Evolutionary conservation across 2,888 invertebrate genomes (phyloP).

Genomic region (Phoenoteleia sp.): DNA sequence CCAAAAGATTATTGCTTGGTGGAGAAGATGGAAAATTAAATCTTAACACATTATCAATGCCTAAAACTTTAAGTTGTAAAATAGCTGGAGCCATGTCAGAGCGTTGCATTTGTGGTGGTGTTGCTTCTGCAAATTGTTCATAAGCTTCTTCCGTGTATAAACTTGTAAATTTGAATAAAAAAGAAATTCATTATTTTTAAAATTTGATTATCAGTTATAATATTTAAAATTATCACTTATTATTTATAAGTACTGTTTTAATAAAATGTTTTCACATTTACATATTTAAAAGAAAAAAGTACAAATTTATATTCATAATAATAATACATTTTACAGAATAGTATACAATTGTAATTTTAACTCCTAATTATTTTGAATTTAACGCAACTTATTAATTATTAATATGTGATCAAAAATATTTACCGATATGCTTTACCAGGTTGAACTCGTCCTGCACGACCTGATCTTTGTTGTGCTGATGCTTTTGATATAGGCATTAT

Average conservation of each 20-base stretch:
- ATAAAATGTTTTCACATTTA: no score
- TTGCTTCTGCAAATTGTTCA: constrained; percentile 90
- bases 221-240: no score
- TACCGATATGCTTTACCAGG: constrained; percentile 95
- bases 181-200: no score
- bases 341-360: no score
- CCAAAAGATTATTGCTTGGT: constrained; percentile 94
- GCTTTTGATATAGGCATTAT: constrained; percentile 95
- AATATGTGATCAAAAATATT: constrained; percentile 1
- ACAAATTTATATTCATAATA: no score
- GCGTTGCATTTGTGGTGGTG: constrained; percentile 97
- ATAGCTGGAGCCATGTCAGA: constrained; percentile 95
- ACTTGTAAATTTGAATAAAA: constrained; percentile 86
- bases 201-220: no score
- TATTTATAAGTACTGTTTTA: no score
- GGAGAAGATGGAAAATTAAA: constrained; percentile 98
- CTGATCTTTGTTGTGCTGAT: constrained; percentile 97
- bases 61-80: constrained; percentile 97
- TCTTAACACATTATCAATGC: constrained; percentile 96
- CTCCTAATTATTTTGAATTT: no score
- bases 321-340: no score
- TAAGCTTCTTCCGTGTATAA: constrained; percentile 94
- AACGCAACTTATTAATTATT: no score
- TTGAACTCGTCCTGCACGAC: constrained; percentile 95
- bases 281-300: no score